phyloP scores from a whole-genome alignment of 2,113 vertebrate species.

The Notothenia rossii region DNA sequence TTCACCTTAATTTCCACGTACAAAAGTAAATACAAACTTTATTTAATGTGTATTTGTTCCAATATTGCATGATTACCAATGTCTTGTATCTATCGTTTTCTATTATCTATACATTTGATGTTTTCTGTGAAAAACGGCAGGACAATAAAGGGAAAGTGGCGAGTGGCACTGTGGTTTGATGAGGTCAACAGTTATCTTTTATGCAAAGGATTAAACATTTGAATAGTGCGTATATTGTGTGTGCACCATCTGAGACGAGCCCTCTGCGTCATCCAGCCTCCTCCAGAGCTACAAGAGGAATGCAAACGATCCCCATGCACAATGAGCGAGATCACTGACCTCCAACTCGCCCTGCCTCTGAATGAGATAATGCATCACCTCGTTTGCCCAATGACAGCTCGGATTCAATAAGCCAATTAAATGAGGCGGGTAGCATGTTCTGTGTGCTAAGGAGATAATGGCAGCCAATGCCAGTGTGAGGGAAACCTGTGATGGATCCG shows the following conservation, averaged over 20 bases:
- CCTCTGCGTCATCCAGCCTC: constrained; percentile 28
- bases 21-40: neutral
- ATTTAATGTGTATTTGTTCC: neutral
- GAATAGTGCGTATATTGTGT: neutral
- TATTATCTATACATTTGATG: neutral
- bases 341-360: constrained; percentile 2
- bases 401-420: constrained; percentile 38
- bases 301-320: constrained; percentile 42
- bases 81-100: neutral
- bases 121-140: neutral
- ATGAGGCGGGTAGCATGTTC: constrained; percentile 37
- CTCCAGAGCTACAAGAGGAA: constrained; percentile 30
- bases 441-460: constrained; percentile 31
- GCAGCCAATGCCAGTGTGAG: constrained; percentile 39
- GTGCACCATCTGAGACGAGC: constrained; percentile 14
- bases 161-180: neutral
- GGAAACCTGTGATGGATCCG: constrained; percentile 33
- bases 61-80: neutral
- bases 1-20: neutral
- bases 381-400: constrained; percentile 33
- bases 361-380: constrained; percentile 42
- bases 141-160: neutral
- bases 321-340: constrained; percentile 35
- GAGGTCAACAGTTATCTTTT: constrained; percentile 5
- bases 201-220: neutral